Evolutionary conservation across 2,888 invertebrate species (phyloP), one percentile per base, ranked within the genome.

Genomic region (Pterobdella sp.): DNA sequence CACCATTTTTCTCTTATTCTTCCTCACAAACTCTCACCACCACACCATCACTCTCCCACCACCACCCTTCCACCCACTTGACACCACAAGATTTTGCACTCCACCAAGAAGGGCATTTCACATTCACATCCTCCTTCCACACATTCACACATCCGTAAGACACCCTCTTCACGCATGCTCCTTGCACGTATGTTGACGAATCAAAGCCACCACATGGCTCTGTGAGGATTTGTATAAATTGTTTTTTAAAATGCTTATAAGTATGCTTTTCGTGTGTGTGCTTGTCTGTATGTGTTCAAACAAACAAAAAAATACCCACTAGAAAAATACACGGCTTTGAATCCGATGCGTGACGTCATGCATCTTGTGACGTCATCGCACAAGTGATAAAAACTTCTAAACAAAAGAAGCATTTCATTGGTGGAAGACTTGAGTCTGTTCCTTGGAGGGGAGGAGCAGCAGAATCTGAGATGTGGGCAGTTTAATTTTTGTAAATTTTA

Each of bases 351-450:
- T 22, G 75, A 34, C 7, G 67, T 22, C 31, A 72, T 64, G 74
- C 78, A 78, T 65, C 78, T 78, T 76, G 76, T 76, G 18, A 63
- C 31, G 65, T 78, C 78, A 37, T 76, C 75, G 67, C 78, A 78
- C 10, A 60, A 67, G 10, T 70, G 42, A n/a, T 67, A 52, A 74
- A 74, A 77, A 7, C 78, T 75, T 10, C 79, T 76, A 72, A 80
- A 77, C 29, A 80, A 65, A 1, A 80, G 77, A 65, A 79, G 68
- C 79, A 80, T 80, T 66, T 79, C 78, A 72, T 78, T 77, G 1
- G 76, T 75, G 22, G 78, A 76, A 0, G 80, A 80, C n/a, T 73
- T 68, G 31, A 80, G 73, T 0, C 75, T 64, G 18, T 71, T 22
- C 14, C 49, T 37, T 0, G 78, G 76, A 1, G 75, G 74, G 34